Conservation (phyloP, 2,113 vertebrate genomes). For the Phaethon lepturus region DNA sequence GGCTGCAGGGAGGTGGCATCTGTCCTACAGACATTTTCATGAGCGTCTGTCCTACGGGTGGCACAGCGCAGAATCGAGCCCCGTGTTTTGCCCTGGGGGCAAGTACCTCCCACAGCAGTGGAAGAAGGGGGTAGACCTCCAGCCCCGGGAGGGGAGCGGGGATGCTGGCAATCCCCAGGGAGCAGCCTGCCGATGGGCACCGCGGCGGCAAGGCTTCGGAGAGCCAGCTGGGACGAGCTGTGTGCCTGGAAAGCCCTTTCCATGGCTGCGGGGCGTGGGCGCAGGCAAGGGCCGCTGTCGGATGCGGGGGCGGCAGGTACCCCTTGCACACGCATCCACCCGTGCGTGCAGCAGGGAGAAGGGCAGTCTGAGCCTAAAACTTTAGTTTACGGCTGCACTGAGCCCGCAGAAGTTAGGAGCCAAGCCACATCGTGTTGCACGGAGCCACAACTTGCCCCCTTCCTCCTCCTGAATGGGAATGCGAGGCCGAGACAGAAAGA, state of each 20-base stretch:
- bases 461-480: neutral
- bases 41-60: neutral
- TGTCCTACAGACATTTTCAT: neutral
- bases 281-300: fast-evolving
- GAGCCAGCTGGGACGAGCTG: neutral
- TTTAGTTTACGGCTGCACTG: fast-evolving
- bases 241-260: neutral
- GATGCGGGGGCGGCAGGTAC: neutral
- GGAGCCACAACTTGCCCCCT: neutral
- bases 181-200: neutral
- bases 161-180: neutral
- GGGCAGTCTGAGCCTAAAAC: neutral
- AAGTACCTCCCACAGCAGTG: fast-evolving
- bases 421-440: neutral
- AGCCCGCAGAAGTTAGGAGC: neutral
- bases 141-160: neutral
- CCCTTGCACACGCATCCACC: fast-evolving
- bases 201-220: fast-evolving
- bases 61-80: neutral
- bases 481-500: neutral
- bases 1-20: neutral
- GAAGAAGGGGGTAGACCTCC: neutral
- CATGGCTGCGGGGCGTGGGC: neutral
- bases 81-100: neutral
- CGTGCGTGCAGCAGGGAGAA: neutral